Evolutionary conservation across 2,888 invertebrate genomes (phyloP), one percentile per base, ranked within the genome.

Genomic region (Metellina segmentata): DNA sequence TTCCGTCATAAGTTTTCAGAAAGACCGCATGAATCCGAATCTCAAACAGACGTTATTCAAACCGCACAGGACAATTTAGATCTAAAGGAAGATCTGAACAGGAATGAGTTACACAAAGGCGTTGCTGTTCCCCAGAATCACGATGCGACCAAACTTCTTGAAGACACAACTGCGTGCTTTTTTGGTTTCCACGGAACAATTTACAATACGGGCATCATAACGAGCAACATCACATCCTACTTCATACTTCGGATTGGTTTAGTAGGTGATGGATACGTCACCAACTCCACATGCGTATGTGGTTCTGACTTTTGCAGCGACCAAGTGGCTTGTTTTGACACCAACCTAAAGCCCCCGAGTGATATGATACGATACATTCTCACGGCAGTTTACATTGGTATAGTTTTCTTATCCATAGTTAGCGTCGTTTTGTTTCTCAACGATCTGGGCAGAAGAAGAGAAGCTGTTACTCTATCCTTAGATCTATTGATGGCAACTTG

Each of bases 141-240:
- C 9, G 5, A 11, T 2, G 11, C n/a, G 7, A 34, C 8, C 0
- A 16, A 20, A 0, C 0, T 61, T 8, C 19, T 82, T 7, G 69
- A 82, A 20, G 75, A 82, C 5, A 48, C 51, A 6, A 98, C 98
- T 95, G 98, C 98, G 90, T 96, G 98, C 94, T 99, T 99, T 96
- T 99, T 99, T 95, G 99, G 99, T 78, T 98, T 99, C 96, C 99
- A 99, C 97, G 99, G 99, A 96, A 96, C 99, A 94, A 98, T 98
- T 93, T 99, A 99, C 97, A 99, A 99, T 95, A 97, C 98, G 16
- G 98, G 98, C 94, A 98, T 98, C 95, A 96, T 99, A 79, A 98
- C 98, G 97, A 99, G 99, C 94, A 99, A 99, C 95, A 96, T 99
- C 93, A 97, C 98, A 94, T 98, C 98, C 19, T 98, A 98, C 7